Percentiles rank a stretch among this genome's conserved stretches.
These are phyloP conservation scores for Listrodromus nycthemerus DNA, from an alignment of 2,888 invertebrate species.

Conservation along the genomic window DNA sequence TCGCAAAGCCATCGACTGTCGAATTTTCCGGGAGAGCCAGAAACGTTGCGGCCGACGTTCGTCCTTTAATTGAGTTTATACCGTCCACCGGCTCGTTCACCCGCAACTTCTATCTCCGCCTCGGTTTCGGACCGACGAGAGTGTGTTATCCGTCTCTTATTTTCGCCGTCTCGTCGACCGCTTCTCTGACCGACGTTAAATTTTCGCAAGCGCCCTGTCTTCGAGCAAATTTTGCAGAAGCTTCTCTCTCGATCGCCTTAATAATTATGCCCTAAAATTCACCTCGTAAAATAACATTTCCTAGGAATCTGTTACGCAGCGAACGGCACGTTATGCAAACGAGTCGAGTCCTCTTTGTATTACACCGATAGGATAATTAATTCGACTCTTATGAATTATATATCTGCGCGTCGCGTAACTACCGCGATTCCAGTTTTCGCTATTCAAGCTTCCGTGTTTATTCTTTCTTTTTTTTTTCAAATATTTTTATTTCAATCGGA, in stretches of 20 bases:
- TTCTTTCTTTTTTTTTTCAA: neutral
- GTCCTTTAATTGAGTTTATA: conserved; percentile 65
- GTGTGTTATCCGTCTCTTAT: conserved; percentile 55
- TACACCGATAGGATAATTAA: conserved; percentile 15
- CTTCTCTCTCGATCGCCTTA: neutral
- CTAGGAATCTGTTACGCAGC: conserved; percentile 21
- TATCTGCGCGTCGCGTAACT: neutral
- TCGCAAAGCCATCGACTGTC: neutral
- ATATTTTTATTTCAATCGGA: neutral
- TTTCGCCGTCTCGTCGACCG: conserved; percentile 24
- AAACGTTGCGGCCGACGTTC: conserved; percentile 55
- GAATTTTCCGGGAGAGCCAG: conserved; percentile 3
- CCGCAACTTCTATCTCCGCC: neutral
- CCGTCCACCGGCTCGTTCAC: conserved; percentile 34
- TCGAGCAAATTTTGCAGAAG: conserved; percentile 21
- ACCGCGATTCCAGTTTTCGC: no score
- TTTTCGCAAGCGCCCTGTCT: conserved; percentile 21
- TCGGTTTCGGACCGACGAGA: conserved; percentile 46
- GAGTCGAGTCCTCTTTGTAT: conserved; percentile 15
- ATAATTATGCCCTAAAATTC: neutral
- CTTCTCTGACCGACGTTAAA: conserved; percentile 26
- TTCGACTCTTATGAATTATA: neutral
- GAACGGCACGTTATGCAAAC: neutral
- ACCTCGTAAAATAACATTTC: conserved; percentile 34
- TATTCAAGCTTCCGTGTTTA: neutral